Percentiles rank a stretch among this genome's conserved stretches.
phyloP scores from a whole-genome alignment of 2,888 invertebrate genomes.

The Cryptocephalus moraei region DNA sequence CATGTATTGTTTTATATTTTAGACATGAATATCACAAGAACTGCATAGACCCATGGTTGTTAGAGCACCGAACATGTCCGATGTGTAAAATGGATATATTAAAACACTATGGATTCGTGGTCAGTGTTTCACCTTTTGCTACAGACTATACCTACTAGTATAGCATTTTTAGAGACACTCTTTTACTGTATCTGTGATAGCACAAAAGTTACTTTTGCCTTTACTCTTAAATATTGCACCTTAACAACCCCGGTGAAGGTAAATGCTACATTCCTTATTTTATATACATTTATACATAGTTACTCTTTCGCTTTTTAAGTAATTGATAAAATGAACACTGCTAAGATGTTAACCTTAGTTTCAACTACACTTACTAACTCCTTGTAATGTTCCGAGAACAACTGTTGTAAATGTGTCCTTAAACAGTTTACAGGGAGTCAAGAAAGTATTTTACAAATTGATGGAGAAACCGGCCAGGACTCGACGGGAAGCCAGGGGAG shows the following conservation, averaged over 20 bases:
- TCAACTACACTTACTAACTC: no score
- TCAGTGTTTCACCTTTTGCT: slow-evolving; percentile 44
- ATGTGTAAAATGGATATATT: slow-evolving; percentile 97
- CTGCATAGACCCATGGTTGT: slow-evolving; percentile 93
- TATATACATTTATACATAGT: no score
- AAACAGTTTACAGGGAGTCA: slow-evolving; percentile 73
- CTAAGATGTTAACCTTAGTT: no score
- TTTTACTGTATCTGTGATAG: slow-evolving; percentile 18
- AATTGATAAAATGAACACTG: no score
- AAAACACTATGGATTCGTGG: slow-evolving; percentile 79
- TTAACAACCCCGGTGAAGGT: slow-evolving; percentile 29
- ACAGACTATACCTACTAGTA: slow-evolving; percentile 23
- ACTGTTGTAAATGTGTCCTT: not conserved
- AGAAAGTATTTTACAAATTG: slow-evolving; percentile 72
- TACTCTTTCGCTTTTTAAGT: no score
- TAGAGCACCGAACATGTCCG: slow-evolving; percentile 91
- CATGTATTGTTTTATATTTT: slow-evolving; percentile 14
- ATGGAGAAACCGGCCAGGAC: slow-evolving; percentile 45
- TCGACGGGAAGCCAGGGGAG: slow-evolving; percentile 25
- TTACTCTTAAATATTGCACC: slow-evolving; percentile 16
- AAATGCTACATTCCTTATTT: slow-evolving; percentile 17
- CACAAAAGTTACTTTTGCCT: slow-evolving; percentile 19
- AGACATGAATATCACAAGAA: slow-evolving; percentile 93
- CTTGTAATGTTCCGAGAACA: no score
- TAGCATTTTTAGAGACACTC: slow-evolving; percentile 10